A percentile compares a stretch with the other conserved stretches of the same genome.
These are phyloP conservation scores for Matsumyia berberina DNA, from an alignment of 2,888 invertebrate species.

Conservation along the genomic window DNA sequence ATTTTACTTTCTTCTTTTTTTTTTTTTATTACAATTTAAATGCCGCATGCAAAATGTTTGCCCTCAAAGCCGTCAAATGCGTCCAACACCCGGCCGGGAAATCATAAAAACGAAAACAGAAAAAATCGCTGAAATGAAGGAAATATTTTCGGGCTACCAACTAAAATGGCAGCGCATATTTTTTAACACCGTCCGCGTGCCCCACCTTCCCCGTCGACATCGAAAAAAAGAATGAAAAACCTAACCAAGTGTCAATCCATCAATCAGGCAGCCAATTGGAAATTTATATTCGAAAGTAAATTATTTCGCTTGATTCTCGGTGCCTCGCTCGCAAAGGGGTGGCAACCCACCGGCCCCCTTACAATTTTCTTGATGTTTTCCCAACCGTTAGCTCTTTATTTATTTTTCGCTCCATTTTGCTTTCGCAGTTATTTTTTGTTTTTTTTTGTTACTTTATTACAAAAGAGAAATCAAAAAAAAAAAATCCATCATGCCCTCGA, in stretches of 20 bases:
- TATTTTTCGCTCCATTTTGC: conserved; percentile 69
- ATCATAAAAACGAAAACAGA: conserved; percentile 32
- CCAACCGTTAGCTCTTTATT: conserved; percentile 72
- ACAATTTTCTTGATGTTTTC: conserved; percentile 59
- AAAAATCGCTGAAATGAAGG: conserved; percentile 54
- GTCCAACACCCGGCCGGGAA: conserved; percentile 31
- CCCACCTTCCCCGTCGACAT: neutral
- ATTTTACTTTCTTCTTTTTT: conserved; percentile 17
- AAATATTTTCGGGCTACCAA: conserved; percentile 68
- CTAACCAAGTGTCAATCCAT: conserved; percentile 75
- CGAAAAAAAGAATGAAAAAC: conserved; percentile 60
- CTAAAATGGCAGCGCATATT: conserved; percentile 67
- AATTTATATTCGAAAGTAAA: conserved; percentile 76
- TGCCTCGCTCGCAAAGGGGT: conserved; percentile 18
- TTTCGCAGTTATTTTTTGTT: conserved; percentile 11
- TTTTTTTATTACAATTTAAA: conserved; percentile 20
- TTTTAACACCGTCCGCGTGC: conserved; percentile 36
- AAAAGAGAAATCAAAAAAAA: conserved; percentile 22
- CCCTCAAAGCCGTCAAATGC: conserved; percentile 15
- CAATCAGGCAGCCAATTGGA: conserved; percentile 76
- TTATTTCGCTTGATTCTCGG: conserved; percentile 70
- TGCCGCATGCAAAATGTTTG: conserved; percentile 46
- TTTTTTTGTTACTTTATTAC: conserved; percentile 65
- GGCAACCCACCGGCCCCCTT: neutral
- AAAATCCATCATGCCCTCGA: conserved; percentile 34